Conservation (phyloP, 1,140 invertebrate genomes). For the Tachypleus tridentatus region DNA sequence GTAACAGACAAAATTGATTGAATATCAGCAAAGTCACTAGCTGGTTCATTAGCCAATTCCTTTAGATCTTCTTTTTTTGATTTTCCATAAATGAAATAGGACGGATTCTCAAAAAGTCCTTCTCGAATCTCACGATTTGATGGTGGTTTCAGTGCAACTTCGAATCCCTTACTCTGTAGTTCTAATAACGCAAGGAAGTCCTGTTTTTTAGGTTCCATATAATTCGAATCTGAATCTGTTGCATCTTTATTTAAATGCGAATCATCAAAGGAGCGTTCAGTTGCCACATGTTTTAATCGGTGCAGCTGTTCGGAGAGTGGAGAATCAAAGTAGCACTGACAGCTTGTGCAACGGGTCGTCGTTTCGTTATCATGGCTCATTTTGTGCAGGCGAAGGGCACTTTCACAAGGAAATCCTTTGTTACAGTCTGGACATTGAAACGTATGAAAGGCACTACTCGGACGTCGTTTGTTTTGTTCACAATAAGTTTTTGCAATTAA, state of each 20-base stretch:
- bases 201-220: conserved; percentile 36
- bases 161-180: conserved; percentile 39
- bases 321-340: conserved; percentile 32
- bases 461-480: conserved; percentile 51
- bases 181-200: conserved; percentile 69
- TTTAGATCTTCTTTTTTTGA: conserved; percentile 36
- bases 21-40: conserved; percentile 58
- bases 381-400: conserved; percentile 38
- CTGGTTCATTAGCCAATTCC: conserved; percentile 9
- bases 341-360: conserved; percentile 19
- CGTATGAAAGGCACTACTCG: conserved; percentile 45
- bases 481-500: conserved; percentile 57
- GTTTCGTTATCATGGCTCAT: conserved; percentile 8
- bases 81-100: conserved; percentile 24
- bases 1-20: conserved; percentile 65
- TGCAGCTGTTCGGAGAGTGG: conserved; percentile 29
- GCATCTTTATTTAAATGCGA: conserved; percentile 13
- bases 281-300: conserved; percentile 30
- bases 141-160: conserved; percentile 6
- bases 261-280: conserved; percentile 20
- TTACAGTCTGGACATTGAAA: conserved; percentile 58
- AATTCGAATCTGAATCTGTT: neutral
- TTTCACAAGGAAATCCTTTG: conserved; percentile 58
- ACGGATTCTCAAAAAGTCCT: conserved; percentile 19
- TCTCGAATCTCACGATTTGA: conserved; percentile 6